Evolutionary conservation across 2,797 vertebrate genomes (phyloP).

Genomic region (Poecile montanus): DNA sequence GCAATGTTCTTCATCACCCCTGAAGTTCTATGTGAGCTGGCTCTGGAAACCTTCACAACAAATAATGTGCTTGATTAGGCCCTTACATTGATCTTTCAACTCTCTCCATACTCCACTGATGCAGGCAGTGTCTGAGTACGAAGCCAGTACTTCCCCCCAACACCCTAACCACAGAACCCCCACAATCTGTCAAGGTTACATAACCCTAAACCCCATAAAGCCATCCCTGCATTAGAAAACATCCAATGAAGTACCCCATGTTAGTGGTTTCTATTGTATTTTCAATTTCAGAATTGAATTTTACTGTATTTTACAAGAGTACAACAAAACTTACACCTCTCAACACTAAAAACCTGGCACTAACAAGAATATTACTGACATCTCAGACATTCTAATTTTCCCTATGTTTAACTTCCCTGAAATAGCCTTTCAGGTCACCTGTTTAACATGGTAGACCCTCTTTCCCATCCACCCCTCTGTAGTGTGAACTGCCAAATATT

Average conservation of each 20-base stretch:
- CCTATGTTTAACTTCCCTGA: background rate
- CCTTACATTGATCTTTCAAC: background rate
- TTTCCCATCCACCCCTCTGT: background rate
- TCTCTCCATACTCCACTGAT: background rate
- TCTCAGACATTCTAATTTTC: background rate
- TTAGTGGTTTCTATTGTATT: background rate
- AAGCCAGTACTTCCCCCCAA: background rate
- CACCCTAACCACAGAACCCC: background rate
- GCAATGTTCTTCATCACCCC: background rate
- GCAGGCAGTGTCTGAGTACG: background rate
- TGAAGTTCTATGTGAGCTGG: background rate
- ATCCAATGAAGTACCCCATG: background rate
- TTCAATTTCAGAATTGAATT: background rate
- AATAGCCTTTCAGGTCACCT: background rate
- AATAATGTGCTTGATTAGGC: background rate
- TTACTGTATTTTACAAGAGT: background rate
- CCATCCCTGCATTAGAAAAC: background rate
- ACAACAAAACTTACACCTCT: background rate
- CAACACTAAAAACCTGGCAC: background rate
- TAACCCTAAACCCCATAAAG: background rate
- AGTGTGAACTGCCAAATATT: background rate
- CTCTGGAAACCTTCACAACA: background rate
- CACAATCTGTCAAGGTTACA: background rate
- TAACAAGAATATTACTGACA: background rate
- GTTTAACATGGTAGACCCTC: fast-evolving